These are phyloP conservation scores for Tanytarsus gracilentus DNA, from an alignment of 2,888 invertebrate genomes.

Conservation along the genomic window DNA sequence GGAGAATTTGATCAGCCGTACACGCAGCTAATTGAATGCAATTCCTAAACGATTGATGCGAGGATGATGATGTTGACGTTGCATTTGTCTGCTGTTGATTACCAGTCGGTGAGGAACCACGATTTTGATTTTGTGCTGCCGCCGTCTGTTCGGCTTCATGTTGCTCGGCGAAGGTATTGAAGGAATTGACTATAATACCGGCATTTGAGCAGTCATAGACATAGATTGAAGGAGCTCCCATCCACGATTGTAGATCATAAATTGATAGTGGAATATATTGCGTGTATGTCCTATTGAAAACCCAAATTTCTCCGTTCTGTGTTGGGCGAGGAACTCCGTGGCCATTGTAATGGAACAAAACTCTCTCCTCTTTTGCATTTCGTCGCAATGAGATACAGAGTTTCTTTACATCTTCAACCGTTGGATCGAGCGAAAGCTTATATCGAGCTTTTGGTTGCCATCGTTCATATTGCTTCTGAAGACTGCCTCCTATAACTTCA, in stretches of 20 bases:
- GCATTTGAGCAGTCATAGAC: slow-evolving; percentile 99
- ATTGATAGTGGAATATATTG: slow-evolving; percentile 98
- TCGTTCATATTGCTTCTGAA: slow-evolving; percentile 95
- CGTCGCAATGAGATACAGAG: slow-evolving; percentile 86
- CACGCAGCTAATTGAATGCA: slow-evolving; percentile 98
- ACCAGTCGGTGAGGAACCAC: not conserved
- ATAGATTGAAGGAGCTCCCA: slow-evolving; percentile 98
- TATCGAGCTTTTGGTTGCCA: slow-evolving; percentile 98
- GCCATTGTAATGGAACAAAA: slow-evolving; percentile 98
- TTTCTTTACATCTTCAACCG: slow-evolving; percentile 96
- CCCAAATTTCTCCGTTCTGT: slow-evolving; percentile 97
- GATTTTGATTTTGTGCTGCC: slow-evolving; percentile 20
- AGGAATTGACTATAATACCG: slow-evolving; percentile 88
- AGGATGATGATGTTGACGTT: slow-evolving; percentile 20
- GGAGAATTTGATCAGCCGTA: slow-evolving; percentile 82
- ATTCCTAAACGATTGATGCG: slow-evolving; percentile 58
- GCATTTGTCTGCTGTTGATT: not conserved
- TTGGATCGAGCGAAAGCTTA: slow-evolving; percentile 94
- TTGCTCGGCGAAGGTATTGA: slow-evolving; percentile 81
- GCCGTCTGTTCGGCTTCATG: slow-evolving; percentile 63
- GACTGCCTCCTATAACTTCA: slow-evolving; percentile 79
- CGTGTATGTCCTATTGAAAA: slow-evolving; percentile 96
- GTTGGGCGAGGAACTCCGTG: slow-evolving; percentile 99
- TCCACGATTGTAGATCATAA: slow-evolving; percentile 98
- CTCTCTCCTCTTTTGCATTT: slow-evolving; percentile 96